Evolutionary conservation across 2,797 vertebrate genomes (phyloP).

Genomic region (Mormyrus hasselquistii): DNA sequence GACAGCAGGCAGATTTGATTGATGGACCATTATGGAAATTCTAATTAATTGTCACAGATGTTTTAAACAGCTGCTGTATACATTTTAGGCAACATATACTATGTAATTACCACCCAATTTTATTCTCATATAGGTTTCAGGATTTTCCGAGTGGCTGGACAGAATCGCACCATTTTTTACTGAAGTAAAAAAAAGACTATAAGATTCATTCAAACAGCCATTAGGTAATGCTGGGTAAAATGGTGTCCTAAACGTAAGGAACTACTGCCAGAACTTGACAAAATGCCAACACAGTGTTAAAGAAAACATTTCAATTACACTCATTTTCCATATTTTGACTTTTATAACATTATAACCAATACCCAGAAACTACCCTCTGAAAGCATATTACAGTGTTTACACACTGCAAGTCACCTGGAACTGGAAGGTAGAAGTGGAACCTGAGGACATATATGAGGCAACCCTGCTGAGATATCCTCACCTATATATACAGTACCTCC

Average conservation of each 20-base stretch:
- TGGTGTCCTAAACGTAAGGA: neutral
- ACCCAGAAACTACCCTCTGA: neutral
- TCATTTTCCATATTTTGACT: neutral
- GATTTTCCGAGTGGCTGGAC: neutral
- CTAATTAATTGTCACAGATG: neutral
- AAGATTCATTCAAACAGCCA: neutral
- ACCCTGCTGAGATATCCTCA: neutral
- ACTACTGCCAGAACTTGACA: neutral
- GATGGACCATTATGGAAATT: neutral
- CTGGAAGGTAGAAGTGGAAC: neutral
- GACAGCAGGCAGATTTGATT: neutral
- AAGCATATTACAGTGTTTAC: neutral
- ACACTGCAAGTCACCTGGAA: neutral
- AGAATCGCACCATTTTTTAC: neutral
- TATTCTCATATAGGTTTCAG: neutral
- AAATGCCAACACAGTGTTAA: neutral
- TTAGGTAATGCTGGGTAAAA: neutral
- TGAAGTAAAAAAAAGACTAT: neutral
- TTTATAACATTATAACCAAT: neutral
- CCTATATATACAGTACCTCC: neutral
- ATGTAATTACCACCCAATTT: neutral
- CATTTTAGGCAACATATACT: neutral
- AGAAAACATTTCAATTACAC: neutral
- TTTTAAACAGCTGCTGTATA: neutral
- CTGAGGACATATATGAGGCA: neutral